Percentiles rank a stretch among this genome's conserved stretches.
Conservation (phyloP, 2,113 vertebrate genomes). For the Peromyscus maniculatus region DNA sequence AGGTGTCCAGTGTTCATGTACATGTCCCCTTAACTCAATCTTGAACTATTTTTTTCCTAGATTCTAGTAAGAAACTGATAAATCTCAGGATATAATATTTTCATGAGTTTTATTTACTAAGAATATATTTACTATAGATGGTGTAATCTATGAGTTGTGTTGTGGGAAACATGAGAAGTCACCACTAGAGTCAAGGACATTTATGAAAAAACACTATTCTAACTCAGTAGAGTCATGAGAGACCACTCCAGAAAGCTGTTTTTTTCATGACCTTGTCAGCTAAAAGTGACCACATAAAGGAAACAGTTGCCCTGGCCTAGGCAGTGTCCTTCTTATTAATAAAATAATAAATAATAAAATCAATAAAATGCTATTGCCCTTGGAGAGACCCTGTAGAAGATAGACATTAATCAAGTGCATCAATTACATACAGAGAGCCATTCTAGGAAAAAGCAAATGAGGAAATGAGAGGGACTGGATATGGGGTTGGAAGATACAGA, state of each 20-base stretch:
- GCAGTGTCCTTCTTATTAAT: background rate
- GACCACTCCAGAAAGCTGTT: background rate
- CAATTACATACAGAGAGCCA: background rate
- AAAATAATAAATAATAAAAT: too few relatives aligned
- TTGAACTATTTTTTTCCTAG: background rate
- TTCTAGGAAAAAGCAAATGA: background rate
- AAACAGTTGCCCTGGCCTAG: background rate
- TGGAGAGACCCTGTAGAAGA: background rate
- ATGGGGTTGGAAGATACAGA: accelerated
- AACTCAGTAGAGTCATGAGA: background rate
- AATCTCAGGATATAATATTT: background rate
- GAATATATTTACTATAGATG: background rate
- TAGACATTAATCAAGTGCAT: background rate
- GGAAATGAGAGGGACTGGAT: background rate
- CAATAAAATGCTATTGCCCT: background rate
- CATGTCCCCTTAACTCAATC: background rate
- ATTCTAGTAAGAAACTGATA: background rate
- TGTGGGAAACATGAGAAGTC: background rate
- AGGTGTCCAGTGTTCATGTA: background rate
- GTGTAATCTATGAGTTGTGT: background rate
- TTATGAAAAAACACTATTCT: background rate
- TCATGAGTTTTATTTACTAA: constrained; percentile 6
- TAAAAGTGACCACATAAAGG: background rate
- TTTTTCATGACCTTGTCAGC: background rate
- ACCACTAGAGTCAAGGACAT: background rate